These are phyloP conservation scores for Cuniculus paca DNA, from an alignment of 2,797 vertebrate genomes.

Conservation along the genomic window DNA sequence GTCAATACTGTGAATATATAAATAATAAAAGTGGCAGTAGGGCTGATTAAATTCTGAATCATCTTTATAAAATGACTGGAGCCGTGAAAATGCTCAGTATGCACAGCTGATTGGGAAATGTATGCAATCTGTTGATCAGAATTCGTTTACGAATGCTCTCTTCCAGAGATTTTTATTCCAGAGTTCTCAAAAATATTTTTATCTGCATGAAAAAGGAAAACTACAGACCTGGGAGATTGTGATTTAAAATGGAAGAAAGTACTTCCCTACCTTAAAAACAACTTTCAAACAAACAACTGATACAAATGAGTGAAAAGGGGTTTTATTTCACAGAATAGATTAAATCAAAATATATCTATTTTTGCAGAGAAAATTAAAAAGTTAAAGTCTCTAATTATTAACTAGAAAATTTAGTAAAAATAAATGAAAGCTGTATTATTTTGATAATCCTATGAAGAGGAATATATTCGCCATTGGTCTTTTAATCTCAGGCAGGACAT, in stretches of 20 bases:
- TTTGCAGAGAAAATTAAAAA: conserved; percentile 36
- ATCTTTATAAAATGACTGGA: conserved; percentile 70
- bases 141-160: conserved; percentile 67
- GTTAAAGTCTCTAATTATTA: neutral
- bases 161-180: conserved; percentile 52
- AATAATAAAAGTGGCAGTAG: conserved; percentile 78
- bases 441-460: neutral
- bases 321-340: conserved; percentile 27
- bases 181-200: conserved; percentile 46
- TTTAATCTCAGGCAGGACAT: neutral
- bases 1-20: conserved; percentile 80
- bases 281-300: conserved; percentile 28
- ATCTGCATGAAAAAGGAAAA: conserved; percentile 33
- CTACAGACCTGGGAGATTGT: neutral
- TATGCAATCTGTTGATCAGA: conserved; percentile 77
- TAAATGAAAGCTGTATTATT: neutral
- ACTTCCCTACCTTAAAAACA: conserved; percentile 32
- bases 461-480: neutral
- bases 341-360: neutral
- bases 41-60: conserved; percentile 74
- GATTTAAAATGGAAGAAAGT: conserved; percentile 48
- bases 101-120: conserved; percentile 67
- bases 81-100: conserved; percentile 62
- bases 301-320: neutral
- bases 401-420: conserved; percentile 46